These are phyloP conservation scores for Acanthiza pusilla DNA, from an alignment of 2,797 vertebrate species.

Conservation along the genomic window DNA sequence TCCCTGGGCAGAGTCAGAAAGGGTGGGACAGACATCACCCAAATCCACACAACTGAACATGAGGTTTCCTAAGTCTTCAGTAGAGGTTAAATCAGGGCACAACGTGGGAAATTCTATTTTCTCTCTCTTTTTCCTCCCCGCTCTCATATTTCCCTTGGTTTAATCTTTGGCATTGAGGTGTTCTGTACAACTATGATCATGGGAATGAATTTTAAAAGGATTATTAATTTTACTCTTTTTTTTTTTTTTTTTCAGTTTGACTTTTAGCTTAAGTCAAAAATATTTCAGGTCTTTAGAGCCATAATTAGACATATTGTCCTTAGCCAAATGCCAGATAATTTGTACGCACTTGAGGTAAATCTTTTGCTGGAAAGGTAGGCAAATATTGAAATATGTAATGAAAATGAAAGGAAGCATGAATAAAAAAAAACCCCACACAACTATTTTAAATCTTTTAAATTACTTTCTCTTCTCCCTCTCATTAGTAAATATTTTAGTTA, in stretches of 20 bases:
- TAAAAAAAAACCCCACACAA: constrained; percentile 44
- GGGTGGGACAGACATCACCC: background rate
- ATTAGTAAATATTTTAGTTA: constrained; percentile 70
- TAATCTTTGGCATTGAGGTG: constrained; percentile 4
- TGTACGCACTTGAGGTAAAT: constrained; percentile 68
- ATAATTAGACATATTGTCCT: constrained; percentile 73
- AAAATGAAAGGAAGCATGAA: constrained; percentile 52
- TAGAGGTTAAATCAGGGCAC: background rate
- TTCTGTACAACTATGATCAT: constrained; percentile 5
- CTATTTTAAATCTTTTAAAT: constrained; percentile 70
- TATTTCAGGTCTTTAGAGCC: constrained; percentile 70
- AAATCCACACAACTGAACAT: background rate
- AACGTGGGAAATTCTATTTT: background rate
- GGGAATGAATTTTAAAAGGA: constrained; percentile 67
- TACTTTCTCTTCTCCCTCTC: constrained; percentile 52
- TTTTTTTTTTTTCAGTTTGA: constrained; percentile 28
- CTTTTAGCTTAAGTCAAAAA: constrained; percentile 68
- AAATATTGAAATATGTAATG: constrained; percentile 77
- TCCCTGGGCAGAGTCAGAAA: background rate
- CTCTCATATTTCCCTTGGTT: background rate
- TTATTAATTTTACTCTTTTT: constrained; percentile 52
- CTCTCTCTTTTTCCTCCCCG: background rate
- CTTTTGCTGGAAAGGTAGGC: constrained; percentile 67
- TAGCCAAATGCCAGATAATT: constrained; percentile 74
- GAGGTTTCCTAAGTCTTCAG: background rate